These are phyloP conservation scores for Myrmophylax atrothorax DNA, from an alignment of 2,113 vertebrate genomes.

Conservation along the genomic window DNA sequence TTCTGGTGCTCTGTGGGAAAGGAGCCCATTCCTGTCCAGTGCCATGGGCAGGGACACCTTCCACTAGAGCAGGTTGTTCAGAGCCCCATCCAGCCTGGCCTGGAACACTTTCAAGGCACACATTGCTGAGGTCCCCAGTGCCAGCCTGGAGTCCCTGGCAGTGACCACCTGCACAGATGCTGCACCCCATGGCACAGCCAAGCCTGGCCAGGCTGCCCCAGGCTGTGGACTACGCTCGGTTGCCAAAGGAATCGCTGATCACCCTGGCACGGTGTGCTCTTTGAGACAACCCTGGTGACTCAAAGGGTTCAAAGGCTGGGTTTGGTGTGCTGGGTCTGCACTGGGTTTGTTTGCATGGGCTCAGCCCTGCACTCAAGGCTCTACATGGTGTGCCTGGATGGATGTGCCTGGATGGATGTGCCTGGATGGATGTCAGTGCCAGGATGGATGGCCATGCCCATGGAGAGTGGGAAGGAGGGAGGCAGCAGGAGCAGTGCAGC, in stretches of 20 bases:
- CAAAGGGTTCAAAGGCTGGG: background rate
- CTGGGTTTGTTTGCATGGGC: background rate
- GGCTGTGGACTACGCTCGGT: background rate
- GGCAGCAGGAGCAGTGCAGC: background rate
- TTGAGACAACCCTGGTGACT: background rate
- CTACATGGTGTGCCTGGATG: background rate
- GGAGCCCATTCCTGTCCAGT: background rate
- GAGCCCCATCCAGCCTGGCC: background rate
- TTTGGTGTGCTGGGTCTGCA: fast-evolving
- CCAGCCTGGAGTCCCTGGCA: background rate
- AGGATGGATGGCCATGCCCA: background rate
- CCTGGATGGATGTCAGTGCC: no score
- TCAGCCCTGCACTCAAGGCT: background rate
- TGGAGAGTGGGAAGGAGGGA: background rate
- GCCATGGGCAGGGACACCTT: background rate
- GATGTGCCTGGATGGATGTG: background rate
- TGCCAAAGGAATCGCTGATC: background rate
- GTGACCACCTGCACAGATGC: no score
- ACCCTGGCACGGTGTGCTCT: fast-evolving
- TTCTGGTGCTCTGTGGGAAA: background rate
- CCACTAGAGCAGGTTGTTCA: background rate
- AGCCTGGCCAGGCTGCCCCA: background rate
- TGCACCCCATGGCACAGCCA: background rate
- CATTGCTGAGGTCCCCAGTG: background rate
- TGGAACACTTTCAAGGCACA: background rate